A percentile compares a stretch with the other conserved stretches of the same genome.
Conservation (phyloP, 1,140 invertebrate genomes). For the Schlechtendalia chinensis region DNA sequence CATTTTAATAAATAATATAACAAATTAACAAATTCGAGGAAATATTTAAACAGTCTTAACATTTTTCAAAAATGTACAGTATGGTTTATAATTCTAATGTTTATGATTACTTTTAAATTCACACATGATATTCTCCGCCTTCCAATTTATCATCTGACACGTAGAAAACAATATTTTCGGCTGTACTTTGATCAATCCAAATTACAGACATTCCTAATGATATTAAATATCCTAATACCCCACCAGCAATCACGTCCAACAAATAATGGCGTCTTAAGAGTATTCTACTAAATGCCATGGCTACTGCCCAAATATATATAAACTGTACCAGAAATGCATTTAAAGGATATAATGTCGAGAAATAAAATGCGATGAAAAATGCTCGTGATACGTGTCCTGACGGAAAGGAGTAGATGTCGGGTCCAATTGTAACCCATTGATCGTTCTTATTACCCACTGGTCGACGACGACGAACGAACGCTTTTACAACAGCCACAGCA, state of each 20-base stretch:
- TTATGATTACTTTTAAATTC: constrained; percentile 9
- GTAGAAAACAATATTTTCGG: constrained; percentile 59
- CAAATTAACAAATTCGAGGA: not conserved
- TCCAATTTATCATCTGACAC: constrained; percentile 63
- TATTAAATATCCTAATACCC: constrained; percentile 73
- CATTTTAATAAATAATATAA: not conserved
- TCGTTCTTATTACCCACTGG: constrained; percentile 68
- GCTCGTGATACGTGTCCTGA: constrained; percentile 92
- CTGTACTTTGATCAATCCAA: constrained; percentile 65
- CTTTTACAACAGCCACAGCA: constrained; percentile 78
- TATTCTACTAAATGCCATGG: constrained; percentile 76
- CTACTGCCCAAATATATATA: constrained; percentile 71
- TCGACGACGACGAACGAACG: constrained; percentile 71
- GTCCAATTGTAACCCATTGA: constrained; percentile 63
- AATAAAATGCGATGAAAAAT: constrained; percentile 72
- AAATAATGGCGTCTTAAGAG: constrained; percentile 82
- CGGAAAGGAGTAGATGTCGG: constrained; percentile 93
- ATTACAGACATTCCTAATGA: constrained; percentile 66
- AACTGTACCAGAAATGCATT: constrained; percentile 62
- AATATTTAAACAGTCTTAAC: not conserved
- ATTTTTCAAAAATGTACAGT: constrained; percentile 15
- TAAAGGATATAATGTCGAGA: constrained; percentile 64
- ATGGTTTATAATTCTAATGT: constrained; percentile 8
- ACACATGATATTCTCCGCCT: constrained; percentile 62
- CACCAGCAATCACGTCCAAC: constrained; percentile 78